Percentiles rank a stretch among this genome's conserved stretches.
Conservation (phyloP, 2,797 vertebrate genomes). For the Argyrosomus regius region DNA sequence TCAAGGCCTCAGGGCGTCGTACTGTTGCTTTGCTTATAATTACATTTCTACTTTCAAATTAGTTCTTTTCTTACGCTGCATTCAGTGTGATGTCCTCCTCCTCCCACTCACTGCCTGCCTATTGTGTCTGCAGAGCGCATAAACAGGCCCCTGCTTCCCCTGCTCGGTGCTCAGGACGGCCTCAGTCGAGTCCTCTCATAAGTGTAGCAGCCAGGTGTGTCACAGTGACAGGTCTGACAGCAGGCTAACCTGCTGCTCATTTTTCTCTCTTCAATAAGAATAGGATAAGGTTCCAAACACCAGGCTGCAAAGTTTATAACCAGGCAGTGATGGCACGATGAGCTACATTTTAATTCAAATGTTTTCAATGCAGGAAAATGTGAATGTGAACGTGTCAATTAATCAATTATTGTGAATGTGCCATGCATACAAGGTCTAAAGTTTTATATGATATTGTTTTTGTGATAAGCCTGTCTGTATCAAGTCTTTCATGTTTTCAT, state of each 20-base stretch:
- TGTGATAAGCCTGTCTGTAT: too few species aligned
- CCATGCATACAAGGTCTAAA: too few species aligned
- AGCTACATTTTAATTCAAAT: neutral
- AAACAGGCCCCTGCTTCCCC: conserved; percentile 16
- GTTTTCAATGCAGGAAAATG: too few species aligned
- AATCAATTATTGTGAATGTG: too few species aligned
- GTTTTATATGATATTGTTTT: too few species aligned
- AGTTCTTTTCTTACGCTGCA: conserved; percentile 15
- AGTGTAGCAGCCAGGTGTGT: conserved; percentile 27
- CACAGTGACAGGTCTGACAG: conserved; percentile 49
- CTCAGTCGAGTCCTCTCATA: conserved; percentile 26
- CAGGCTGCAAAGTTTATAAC: neutral
- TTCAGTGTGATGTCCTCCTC: conserved; percentile 30
- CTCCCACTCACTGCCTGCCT: conserved; percentile 29
- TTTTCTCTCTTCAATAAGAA: conserved; percentile 31
- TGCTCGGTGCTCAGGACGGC: conserved; percentile 11
- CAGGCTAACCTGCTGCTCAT: conserved; percentile 32
- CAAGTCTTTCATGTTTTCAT: too few species aligned
- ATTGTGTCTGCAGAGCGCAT: conserved; percentile 26
- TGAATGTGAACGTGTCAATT: too few species aligned
- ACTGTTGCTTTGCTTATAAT: conserved; percentile 40
- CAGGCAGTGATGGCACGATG: neutral
- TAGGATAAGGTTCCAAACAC: conserved; percentile 9
- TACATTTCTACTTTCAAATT: conserved; percentile 39
- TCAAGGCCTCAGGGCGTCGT: conserved; percentile 12